Base-by-base conservation (phyloP, 2,888 invertebrate genomes). In the Andrena bucephala region DNA sequence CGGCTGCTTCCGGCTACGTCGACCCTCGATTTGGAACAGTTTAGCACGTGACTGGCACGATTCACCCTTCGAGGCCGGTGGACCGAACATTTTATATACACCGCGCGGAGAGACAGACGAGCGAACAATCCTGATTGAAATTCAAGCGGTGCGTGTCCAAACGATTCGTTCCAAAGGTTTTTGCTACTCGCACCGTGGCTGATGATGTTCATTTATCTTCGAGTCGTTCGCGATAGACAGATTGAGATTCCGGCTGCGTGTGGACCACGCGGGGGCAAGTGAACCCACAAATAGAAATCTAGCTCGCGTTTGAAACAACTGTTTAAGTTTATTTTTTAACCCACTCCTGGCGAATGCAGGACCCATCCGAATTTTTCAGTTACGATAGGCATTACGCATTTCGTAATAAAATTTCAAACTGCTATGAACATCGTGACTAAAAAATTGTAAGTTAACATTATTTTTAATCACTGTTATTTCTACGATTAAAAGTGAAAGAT, bases 131-230 rank as follows among this genome's bases (percentile, higher is more conserved):
- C 60, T 54, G 73, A 85, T 81, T 79, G 71, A 77, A 77, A 85
- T 81, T 83, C 83, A 78, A 85, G 81, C 79, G 67, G 68, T 75
- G 87, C 85, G 88, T 87, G 85, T 83, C 89, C 79, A 79, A 86
- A 83, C 82, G 90, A 89, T 90, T 89, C 84, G 87, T 79, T 82
- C 60, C 69, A 67, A 85, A 68, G 57, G 54, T 78, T 87, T 83
- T 87, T 87, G 73, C 70, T 72, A 54, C 31, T 36, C 79, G 70
- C 66, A 54, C 81, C 80, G 81, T 81, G 67, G 71, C 73, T 65
- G 71, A 87, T 83, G 68, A 66, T 63, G 81, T 87, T 91, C 91
- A 87, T 87, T 85, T 86, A 91, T 92, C 92, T 89, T 87, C 81
- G 70, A 69, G 72, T 87, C 69, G 84, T 89, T 84, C 79, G 62